phyloP scores from a whole-genome alignment of 2,888 invertebrate species.

The Molorchus minor region DNA sequence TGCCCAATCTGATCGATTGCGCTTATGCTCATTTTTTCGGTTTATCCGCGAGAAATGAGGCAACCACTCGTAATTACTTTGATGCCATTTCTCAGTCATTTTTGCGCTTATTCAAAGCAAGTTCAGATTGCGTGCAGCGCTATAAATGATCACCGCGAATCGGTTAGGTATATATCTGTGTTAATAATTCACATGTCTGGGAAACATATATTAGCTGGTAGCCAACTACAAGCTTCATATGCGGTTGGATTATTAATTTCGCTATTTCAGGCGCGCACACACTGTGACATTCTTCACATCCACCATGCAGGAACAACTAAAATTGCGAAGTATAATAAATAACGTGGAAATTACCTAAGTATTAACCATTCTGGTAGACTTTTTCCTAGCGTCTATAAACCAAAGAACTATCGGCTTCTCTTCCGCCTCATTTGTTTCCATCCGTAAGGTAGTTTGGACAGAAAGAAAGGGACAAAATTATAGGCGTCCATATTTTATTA shows the following conservation, averaged over 20 bases:
- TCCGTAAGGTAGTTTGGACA: too few relatives aligned
- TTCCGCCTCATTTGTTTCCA: too few relatives aligned
- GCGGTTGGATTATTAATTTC: slow-evolving; percentile 55
- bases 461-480: too few relatives aligned
- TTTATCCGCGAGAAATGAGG: slow-evolving; percentile 28
- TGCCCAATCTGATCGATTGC: slow-evolving; percentile 23
- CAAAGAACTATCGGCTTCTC: too few relatives aligned
- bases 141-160: slow-evolving; percentile 54
- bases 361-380: too few relatives aligned
- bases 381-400: too few relatives aligned
- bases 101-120: slow-evolving; percentile 40
- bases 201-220: slow-evolving; percentile 59
- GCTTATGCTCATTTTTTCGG: slow-evolving; percentile 7
- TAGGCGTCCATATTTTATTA: too few relatives aligned
- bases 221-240: slow-evolving; percentile 58
- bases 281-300: slow-evolving; percentile 47
- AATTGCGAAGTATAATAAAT: slow-evolving; percentile 16
- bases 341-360: slow-evolving; percentile 11
- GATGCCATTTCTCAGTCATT: slow-evolving; percentile 38
- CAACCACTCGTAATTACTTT: slow-evolving; percentile 40
- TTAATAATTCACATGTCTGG: slow-evolving; percentile 58
- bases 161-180: slow-evolving; percentile 55
- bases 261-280: slow-evolving; percentile 50
- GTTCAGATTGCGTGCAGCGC: slow-evolving; percentile 57
- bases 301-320: slow-evolving; percentile 15